These are phyloP conservation scores for Acanthopagrus latus DNA, from an alignment of 2,797 vertebrate species.

Conservation along the genomic window DNA sequence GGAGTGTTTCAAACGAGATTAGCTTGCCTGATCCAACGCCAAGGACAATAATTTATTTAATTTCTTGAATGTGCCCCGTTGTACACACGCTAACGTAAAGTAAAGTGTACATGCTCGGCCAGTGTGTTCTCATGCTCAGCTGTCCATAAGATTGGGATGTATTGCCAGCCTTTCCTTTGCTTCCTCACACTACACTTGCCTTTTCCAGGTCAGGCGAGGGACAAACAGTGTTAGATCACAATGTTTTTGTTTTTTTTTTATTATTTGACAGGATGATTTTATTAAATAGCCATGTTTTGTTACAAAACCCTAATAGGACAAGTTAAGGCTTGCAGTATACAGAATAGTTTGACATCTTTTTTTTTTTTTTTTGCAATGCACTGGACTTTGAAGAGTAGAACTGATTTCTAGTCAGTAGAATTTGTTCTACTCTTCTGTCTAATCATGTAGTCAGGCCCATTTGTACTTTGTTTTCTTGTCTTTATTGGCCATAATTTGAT, in stretches of 20 bases:
- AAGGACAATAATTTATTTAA: slow-evolving; percentile 92
- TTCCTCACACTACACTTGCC: slow-evolving; percentile 38
- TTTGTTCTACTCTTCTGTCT: slow-evolving; percentile 37
- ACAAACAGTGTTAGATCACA: slow-evolving; percentile 36
- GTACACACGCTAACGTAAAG: slow-evolving; percentile 52
- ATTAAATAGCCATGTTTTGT: slow-evolving; percentile 42
- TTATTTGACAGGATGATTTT: slow-evolving; percentile 16
- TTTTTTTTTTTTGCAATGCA: slow-evolving; percentile 56
- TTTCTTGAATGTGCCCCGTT: slow-evolving; percentile 80
- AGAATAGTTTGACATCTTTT: slow-evolving; percentile 5
- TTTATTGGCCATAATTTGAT: slow-evolving; percentile 23
- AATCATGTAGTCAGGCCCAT: slow-evolving; percentile 10
- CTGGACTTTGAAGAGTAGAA: slow-evolving; percentile 62
- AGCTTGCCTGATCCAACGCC: slow-evolving; percentile 55
- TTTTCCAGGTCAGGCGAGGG: slow-evolving; percentile 25
- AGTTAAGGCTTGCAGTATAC: slow-evolving; percentile 42
- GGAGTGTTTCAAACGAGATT: slow-evolving; percentile 43
- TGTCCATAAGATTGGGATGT: slow-evolving; percentile 38
- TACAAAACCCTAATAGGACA: slow-evolving; percentile 36
- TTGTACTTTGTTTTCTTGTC: slow-evolving; percentile 38
- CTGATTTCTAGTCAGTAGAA: slow-evolving; percentile 22
- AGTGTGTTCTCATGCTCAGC: slow-evolving; percentile 46
- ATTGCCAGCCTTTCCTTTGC: slow-evolving; percentile 47
- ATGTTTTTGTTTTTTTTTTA: slow-evolving; percentile 18
- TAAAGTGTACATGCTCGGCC: slow-evolving; percentile 39